Conservation (phyloP, 2,113 vertebrate species). For the Campylorhamphus procurvoides region DNA sequence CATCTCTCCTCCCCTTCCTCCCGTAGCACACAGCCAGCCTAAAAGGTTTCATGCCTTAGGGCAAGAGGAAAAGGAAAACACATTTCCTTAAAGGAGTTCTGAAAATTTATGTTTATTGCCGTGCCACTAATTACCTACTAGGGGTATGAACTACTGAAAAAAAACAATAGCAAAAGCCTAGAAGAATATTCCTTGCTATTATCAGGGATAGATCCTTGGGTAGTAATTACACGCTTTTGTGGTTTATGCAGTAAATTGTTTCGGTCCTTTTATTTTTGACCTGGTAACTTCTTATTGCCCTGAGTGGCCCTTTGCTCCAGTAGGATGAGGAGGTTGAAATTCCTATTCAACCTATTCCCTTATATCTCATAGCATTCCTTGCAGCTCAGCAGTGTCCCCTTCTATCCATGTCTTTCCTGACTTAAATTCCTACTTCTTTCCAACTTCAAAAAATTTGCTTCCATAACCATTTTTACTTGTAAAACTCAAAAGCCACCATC, state of each 20-base stretch:
- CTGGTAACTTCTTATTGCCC: background rate
- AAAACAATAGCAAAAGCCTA: background rate
- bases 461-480: background rate
- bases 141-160: background rate
- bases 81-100: background rate
- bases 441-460: background rate
- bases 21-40: background rate
- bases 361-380: background rate
- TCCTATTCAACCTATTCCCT: too few species aligned
- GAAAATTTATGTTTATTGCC: background rate
- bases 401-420: background rate
- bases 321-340: background rate
- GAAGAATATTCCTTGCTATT: background rate
- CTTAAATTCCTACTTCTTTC: background rate
- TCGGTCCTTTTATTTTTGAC: background rate
- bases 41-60: background rate
- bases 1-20: background rate
- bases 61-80: background rate
- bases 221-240: background rate
- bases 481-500: background rate
- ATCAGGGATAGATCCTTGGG: background rate
- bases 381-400: background rate
- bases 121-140: background rate
- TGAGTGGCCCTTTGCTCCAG: background rate
- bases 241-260: background rate